A percentile compares a stretch with the other conserved stretches of the same genome.
These are phyloP conservation scores for Phenganax marumi DNA, from an alignment of 92 coral and sea anemone species.

Conservation along the genomic window DNA sequence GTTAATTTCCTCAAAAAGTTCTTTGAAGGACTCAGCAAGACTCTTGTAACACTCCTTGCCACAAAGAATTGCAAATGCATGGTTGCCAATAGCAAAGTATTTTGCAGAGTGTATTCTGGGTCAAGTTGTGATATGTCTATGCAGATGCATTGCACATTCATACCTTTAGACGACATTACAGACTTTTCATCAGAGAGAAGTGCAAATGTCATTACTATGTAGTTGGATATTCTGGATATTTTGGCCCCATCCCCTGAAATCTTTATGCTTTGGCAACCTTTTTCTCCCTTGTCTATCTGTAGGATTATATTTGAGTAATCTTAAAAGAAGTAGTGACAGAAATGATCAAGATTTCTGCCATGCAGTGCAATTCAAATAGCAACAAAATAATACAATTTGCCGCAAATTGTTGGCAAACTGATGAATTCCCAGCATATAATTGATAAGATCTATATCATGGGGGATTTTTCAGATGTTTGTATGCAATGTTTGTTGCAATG, in stretches of 20 bases:
- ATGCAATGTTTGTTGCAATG: too few species aligned
- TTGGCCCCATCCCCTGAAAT: conserved; percentile 25
- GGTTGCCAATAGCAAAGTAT: neutral
- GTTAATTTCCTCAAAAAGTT: conserved; percentile 29
- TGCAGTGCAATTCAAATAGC: too few species aligned
- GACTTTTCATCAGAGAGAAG: conserved; percentile 6
- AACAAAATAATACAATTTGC: too few species aligned
- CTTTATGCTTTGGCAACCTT: neutral
- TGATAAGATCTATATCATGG: too few species aligned
- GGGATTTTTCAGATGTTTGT: too few species aligned
- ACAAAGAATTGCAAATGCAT: conserved; percentile 12
- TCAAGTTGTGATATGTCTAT: neutral
- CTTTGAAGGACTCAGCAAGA: conserved; percentile 6
- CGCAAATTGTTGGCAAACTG: too few species aligned
- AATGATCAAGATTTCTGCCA: too few species aligned
- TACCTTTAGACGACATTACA: conserved; percentile 9
- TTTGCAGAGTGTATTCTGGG: neutral
- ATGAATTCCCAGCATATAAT: too few species aligned
- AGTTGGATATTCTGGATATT: conserved; percentile 12
- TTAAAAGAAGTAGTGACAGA: too few species aligned
- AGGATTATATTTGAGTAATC: too few species aligned
- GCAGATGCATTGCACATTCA: neutral
- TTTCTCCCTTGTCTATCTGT: conserved; percentile 2
- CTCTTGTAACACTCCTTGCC: conserved; percentile 37
- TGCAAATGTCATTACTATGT: conserved; percentile 17